Conservation (phyloP, 2,888 invertebrate species). For the Platerodrilus igneus region DNA sequence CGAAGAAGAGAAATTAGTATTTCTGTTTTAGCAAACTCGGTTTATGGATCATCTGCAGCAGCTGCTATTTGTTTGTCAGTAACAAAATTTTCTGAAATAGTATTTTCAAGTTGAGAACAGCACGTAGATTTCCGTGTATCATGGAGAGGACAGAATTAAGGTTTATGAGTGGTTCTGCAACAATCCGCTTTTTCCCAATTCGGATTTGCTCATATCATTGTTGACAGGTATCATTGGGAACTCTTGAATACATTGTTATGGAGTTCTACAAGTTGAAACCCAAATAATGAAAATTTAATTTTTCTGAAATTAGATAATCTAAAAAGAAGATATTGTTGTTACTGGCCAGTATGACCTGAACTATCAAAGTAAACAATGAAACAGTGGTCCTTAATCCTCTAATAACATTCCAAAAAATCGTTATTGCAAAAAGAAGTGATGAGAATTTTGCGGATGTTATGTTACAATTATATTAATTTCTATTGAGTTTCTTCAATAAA, state of each 20-base stretch:
- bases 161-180: constrained; percentile 23
- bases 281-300: constrained; percentile 12
- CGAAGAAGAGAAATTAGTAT: constrained; percentile 15
- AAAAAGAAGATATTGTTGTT: constrained; percentile 20
- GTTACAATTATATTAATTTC: too few relatives aligned
- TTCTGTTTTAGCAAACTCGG: constrained; percentile 21
- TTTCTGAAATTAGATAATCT: constrained; percentile 11
- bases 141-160: constrained; percentile 22
- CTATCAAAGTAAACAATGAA: constrained; percentile 22
- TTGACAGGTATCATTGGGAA: constrained; percentile 21
- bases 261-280: constrained; percentile 22
- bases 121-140: constrained; percentile 25
- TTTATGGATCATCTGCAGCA: constrained; percentile 15
- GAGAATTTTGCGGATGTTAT: too few relatives aligned
- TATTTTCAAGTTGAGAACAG: constrained; percentile 20
- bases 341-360: constrained; percentile 14
- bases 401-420: too few relatives aligned
- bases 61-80: constrained; percentile 17
- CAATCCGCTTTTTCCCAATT: constrained; percentile 26
- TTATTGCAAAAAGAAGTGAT: too few relatives aligned
- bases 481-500: too few relatives aligned
- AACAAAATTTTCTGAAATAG: constrained; percentile 12
- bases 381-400: constrained; percentile 15
- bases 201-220: constrained; percentile 21
- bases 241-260: constrained; percentile 21